Evolutionary conservation across 2,113 vertebrate genomes (phyloP), one percentile per base, ranked within the genome.

Genomic region (Pogona vitticeps): DNA sequence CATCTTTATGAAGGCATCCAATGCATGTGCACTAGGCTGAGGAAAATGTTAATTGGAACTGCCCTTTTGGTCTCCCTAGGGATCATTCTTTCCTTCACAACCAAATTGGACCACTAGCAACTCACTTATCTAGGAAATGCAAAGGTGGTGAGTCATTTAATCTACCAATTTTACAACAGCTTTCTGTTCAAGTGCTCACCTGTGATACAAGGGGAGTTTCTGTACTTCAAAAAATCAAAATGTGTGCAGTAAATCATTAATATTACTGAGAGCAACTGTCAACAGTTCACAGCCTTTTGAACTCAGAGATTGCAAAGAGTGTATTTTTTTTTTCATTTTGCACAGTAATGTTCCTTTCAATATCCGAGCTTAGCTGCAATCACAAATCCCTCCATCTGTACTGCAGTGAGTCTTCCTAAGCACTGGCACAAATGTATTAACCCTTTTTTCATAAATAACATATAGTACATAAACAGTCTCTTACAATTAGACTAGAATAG

Each of bases 321-420:
- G 59, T 59, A 8, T 83, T 59, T 80, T 80, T n/a, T n/a, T 18
- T 18, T 78, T 85, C 76, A 67, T 86, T 94, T 82, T 83, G 75
- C 86, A 36, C 83, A 56, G 36, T 2, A 1, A 84, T 23, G 76
- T 80, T 86, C 52, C 52, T 28, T 38, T 88, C 91, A 89, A 76
- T 92, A 86, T 84, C 91, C 0, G 26, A 88, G 86, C 70, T 94
- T 92, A 88, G 56, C 1, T 0, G 15, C 73, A 65, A 61, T 31
- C 86, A 84, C 82, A 92, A 90, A 92, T 93, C 91, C 87, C 86
- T 67, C 92, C 89, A 94, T 89, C 91, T 91, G 92, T 90, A 87
- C 86, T 15, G 0, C 59, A 67, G 28, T 78, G 36, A 36, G 83
- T 85, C 8, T 82, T n/a, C 73, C 82, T 20, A 21, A 65, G 61